Percentiles rank a stretch among this genome's conserved stretches.
Evolutionary conservation across 2,888 invertebrate genomes (phyloP).

Genomic region (Drosophila incognita): DNA sequence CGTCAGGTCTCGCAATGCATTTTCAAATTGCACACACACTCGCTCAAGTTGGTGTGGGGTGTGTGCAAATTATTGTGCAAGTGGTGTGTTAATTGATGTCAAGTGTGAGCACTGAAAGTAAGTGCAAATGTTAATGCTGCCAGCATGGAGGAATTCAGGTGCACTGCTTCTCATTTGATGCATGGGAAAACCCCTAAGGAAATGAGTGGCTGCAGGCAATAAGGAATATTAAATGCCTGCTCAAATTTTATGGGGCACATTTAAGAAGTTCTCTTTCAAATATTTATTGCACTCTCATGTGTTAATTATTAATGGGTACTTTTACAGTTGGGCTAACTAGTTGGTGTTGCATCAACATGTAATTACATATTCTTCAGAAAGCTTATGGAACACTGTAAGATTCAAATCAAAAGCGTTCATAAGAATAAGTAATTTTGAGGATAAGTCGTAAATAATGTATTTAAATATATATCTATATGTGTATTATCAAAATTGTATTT

Average conservation of each 20-base stretch:
- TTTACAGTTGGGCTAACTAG: neutral
- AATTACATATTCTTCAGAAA: neutral
- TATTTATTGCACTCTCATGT: constrained; percentile 3
- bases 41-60: neutral
- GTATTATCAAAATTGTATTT: neutral
- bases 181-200: neutral
- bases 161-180: neutral
- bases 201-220: constrained; percentile 9
- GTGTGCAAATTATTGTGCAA: constrained; percentile 7
- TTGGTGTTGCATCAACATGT: neutral
- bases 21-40: constrained; percentile 5
- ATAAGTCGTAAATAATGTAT: neutral
- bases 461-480: too few relatives aligned
- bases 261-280: constrained; percentile 1
- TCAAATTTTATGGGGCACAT: constrained; percentile 1
- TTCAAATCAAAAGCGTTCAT: neutral
- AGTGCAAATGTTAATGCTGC: constrained; percentile 7
- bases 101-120: constrained; percentile 27
- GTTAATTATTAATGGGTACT: constrained; percentile 2
- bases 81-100: constrained; percentile 38
- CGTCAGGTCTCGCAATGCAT: constrained; percentile 29
- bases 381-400: neutral
- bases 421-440: neutral
- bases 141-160: neutral
- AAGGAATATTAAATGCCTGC: constrained; percentile 4